phyloP scores from a whole-genome alignment of 2,113 vertebrate species.

The Otocyon megalotis region DNA sequence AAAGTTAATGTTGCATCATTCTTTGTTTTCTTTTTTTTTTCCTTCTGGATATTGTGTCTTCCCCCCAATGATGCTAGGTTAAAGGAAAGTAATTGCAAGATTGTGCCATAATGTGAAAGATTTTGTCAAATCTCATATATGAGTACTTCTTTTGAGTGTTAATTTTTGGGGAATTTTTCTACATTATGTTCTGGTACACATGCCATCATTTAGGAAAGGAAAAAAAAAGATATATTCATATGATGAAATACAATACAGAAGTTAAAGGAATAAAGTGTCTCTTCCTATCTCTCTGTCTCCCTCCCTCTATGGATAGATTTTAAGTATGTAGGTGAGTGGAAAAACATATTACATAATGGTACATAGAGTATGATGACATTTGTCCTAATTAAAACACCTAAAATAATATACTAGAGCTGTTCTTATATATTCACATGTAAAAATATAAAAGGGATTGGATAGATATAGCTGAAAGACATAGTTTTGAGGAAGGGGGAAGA shows the following conservation, averaged over 20 bases:
- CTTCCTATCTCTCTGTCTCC: background rate
- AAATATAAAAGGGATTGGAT: background rate
- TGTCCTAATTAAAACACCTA: background rate
- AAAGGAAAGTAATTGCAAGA: conserved; percentile 3
- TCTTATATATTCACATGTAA: background rate
- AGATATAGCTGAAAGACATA: background rate
- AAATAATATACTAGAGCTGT: background rate
- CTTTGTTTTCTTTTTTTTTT: background rate
- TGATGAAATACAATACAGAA: background rate
- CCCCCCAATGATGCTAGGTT: background rate
- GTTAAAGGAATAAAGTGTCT: background rate
- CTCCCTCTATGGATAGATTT: background rate
- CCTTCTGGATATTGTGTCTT: background rate
- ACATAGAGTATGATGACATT: background rate
- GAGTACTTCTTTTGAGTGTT: conserved; percentile 20
- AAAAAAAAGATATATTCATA: conserved; percentile 2
- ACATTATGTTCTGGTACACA: background rate
- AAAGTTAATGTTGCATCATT: background rate
- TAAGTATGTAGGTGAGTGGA: background rate
- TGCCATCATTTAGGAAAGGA: background rate
- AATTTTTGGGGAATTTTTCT: background rate
- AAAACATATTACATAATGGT: background rate
- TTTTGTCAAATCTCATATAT: background rate
- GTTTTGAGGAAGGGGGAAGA: background rate
- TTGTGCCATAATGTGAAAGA: background rate